Conservation (phyloP, 2,113 vertebrate genomes). For the cattle (Bos taurus) region DNA sequence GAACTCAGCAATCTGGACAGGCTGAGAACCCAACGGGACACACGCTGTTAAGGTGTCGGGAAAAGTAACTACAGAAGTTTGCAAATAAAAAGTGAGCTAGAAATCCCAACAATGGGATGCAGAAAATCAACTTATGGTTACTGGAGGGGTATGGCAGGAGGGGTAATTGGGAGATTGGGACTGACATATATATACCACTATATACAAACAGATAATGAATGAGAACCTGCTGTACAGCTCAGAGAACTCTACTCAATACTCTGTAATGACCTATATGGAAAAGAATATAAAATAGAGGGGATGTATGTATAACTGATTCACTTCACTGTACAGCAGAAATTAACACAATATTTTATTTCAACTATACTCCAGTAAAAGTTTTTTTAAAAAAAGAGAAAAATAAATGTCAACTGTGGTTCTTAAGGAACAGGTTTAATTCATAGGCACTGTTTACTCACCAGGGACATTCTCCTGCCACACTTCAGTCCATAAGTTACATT, state of each 20-base stretch:
- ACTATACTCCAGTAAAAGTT: neutral
- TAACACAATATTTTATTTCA: neutral
- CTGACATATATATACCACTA: neutral
- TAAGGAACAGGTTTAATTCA: neutral
- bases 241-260: neutral
- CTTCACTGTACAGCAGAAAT: neutral
- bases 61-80: neutral
- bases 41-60: neutral
- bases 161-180: neutral
- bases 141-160: neutral
- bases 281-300: neutral
- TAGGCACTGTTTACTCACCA: conserved; percentile 78
- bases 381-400: neutral
- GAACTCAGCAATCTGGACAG: neutral
- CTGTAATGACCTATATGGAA: neutral
- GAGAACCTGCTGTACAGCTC: neutral
- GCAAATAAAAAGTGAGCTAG: neutral
- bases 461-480: conserved; percentile 99
- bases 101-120: neutral
- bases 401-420: neutral
- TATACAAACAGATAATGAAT: neutral
- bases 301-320: neutral
- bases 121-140: neutral
- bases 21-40: neutral
- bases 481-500: conserved; percentile 91